Conservation (phyloP, 2,113 vertebrate genomes). For the Lepidiolamprologus cunningtoni region DNA sequence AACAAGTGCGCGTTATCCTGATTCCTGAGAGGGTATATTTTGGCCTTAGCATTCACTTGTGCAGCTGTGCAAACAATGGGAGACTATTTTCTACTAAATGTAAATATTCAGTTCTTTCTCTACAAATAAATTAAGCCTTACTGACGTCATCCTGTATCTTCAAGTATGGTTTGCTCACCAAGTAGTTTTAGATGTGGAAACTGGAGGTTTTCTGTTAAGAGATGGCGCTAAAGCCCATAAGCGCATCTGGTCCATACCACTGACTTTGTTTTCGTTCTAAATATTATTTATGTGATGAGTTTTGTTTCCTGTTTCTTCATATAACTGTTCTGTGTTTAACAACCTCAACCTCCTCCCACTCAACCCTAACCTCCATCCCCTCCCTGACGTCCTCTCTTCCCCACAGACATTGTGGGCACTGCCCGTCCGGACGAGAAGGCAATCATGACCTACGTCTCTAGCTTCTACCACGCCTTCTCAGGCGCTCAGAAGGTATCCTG, state of each 20-base stretch:
- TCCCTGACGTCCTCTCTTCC: conserved; percentile 7
- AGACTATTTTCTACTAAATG: not conserved
- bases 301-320: conserved; percentile 38
- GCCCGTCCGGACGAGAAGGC: conserved; percentile 98
- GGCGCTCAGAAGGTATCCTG: conserved; percentile 99
- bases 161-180: not conserved
- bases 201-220: not conserved
- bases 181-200: not conserved
- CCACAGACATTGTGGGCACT: conserved; percentile 96
- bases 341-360: not conserved
- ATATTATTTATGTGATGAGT: conserved; percentile 7
- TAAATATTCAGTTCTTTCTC: not conserved
- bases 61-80: conserved; percentile 4
- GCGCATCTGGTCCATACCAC: not conserved
- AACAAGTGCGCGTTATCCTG: not conserved
- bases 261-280: not conserved
- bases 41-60: not conserved
- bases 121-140: not conserved
- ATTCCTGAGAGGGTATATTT: not conserved
- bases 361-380: not conserved
- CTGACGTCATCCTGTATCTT: not conserved
- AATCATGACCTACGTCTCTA: conserved; percentile 99
- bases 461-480: conserved; percentile 99
- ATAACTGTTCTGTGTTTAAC: conserved; percentile 41
- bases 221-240: not conserved